These are phyloP conservation scores for Epizoanthus scotinus DNA, from an alignment of 92 coral and sea anemone species.

Conservation along the genomic window DNA sequence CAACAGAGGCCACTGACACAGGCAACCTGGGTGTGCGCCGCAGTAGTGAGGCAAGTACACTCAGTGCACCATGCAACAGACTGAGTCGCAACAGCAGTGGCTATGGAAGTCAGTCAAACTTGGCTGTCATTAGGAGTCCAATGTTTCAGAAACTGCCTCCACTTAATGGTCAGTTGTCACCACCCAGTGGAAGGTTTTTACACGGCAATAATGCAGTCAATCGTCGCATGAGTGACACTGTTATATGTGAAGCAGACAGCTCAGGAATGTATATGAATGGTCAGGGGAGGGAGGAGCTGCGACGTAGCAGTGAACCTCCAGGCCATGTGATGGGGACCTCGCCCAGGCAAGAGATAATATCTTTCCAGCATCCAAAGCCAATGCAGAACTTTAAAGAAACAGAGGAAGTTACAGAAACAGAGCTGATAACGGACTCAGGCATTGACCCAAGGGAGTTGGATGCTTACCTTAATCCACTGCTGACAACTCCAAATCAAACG, in stretches of 20 bases:
- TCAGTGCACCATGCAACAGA: slow-evolving; percentile 70
- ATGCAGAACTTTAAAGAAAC: slow-evolving; percentile 61
- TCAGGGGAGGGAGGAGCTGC: slow-evolving; percentile 65
- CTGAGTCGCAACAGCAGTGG: slow-evolving; percentile 97
- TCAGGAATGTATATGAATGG: slow-evolving; percentile 80
- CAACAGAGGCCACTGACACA: slow-evolving; percentile 51
- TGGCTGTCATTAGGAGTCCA: slow-evolving; percentile 83
- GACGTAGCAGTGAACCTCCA: slow-evolving; percentile 97
- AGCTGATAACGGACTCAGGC: slow-evolving; percentile 57
- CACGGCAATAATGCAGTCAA: slow-evolving; percentile 41
- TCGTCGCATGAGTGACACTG: slow-evolving; percentile 94
- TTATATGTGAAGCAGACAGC: slow-evolving; percentile 98
- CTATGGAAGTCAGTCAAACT: slow-evolving; percentile 95
- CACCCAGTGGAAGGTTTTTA: slow-evolving; percentile 51
- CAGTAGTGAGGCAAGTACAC: slow-evolving; percentile 79
- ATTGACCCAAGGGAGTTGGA: slow-evolving; percentile 75
- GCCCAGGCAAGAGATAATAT: slow-evolving; percentile 52
- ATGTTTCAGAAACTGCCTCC: slow-evolving; percentile 83
- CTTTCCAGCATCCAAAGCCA: slow-evolving; percentile 50
- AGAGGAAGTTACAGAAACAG: slow-evolving; percentile 58
- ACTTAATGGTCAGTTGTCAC: slow-evolving; percentile 54
- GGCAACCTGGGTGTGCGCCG: slow-evolving; percentile 65
- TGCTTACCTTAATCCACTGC: slow-evolving; percentile 72
- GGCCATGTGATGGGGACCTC: slow-evolving; percentile 58
- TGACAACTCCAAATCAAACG: not conserved